A percentile compares a stretch with the other conserved stretches of the same genome.
Conservation (phyloP, 2,797 vertebrate species). For the Gadopsis marmoratus region DNA sequence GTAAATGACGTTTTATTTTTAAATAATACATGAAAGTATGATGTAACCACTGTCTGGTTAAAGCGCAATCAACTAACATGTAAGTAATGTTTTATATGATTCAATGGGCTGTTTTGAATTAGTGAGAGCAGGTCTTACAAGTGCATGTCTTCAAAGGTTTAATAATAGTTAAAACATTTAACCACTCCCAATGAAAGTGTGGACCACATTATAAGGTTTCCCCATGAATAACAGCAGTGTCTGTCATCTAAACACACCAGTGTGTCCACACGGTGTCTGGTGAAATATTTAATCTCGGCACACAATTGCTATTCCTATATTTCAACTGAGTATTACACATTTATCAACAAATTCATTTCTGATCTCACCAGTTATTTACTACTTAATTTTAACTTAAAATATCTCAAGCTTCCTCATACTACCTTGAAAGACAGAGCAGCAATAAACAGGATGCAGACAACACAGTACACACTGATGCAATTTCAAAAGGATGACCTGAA, state of each 20-base stretch:
- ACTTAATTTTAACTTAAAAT: constrained; percentile 35
- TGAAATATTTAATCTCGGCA: constrained; percentile 53
- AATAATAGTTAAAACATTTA: constrained; percentile 14
- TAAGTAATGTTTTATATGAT: background rate
- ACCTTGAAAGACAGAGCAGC: constrained; percentile 51
- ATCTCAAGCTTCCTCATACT: constrained; percentile 46
- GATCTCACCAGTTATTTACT: constrained; percentile 37
- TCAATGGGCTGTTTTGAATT: background rate
- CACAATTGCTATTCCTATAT: constrained; percentile 23
- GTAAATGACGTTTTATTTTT: background rate
- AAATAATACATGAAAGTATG: background rate
- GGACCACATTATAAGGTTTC: constrained; percentile 16
- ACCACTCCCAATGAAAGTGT: constrained; percentile 22
- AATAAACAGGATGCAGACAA: constrained; percentile 77
- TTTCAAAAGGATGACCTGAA: constrained; percentile 54
- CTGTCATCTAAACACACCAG: constrained; percentile 48
- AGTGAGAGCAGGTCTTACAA: background rate
- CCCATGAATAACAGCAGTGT: constrained; percentile 18
- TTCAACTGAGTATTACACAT: constrained; percentile 18
- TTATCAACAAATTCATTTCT: constrained; percentile 28
- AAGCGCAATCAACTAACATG: background rate
- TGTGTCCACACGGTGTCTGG: constrained; percentile 31
- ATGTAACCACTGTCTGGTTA: background rate
- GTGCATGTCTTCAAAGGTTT: constrained; percentile 14
- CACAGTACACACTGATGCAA: constrained; percentile 61